Evolutionary conservation across 2,888 invertebrate species (phyloP).

Genomic region (Sericinus montela): DNA sequence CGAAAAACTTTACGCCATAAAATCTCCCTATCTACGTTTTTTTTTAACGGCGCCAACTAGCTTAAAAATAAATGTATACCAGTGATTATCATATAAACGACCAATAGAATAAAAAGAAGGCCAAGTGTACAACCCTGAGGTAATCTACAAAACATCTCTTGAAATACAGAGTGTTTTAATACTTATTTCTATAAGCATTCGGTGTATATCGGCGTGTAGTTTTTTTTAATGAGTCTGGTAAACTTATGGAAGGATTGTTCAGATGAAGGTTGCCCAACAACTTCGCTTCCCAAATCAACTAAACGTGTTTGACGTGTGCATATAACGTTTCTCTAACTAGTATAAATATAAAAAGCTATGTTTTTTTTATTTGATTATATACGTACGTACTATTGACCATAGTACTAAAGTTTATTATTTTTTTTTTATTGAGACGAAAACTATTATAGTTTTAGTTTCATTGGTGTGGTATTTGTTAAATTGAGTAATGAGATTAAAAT

Average conservation of each 20-base stretch:
- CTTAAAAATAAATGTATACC: constrained; percentile 24
- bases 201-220: background rate
- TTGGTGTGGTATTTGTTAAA: too few species aligned
- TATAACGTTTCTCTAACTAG: constrained; percentile 10
- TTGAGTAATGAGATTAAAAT: too few species aligned
- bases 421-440: too few species aligned
- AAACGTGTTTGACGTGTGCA: constrained; percentile 10
- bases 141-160: background rate
- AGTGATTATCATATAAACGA: constrained; percentile 31
- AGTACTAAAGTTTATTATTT: too few species aligned
- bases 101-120: constrained; percentile 26
- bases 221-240: background rate
- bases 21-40: constrained; percentile 12
- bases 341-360: constrained; percentile 1
- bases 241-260: constrained; percentile 2
- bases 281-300: constrained; percentile 16
- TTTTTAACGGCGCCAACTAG: constrained; percentile 26
- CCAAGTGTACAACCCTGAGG: constrained; percentile 11
- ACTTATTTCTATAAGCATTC: background rate
- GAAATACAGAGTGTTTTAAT: background rate
- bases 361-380: too few species aligned
- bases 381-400: too few species aligned
- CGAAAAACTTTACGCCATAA: constrained; percentile 8
- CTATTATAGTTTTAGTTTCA: too few species aligned
- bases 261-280: constrained; percentile 16